phyloP scores from a whole-genome alignment of 30 jellyfish, hydroid and myxozoan genomes.

The Catostylus mosaicus region DNA sequence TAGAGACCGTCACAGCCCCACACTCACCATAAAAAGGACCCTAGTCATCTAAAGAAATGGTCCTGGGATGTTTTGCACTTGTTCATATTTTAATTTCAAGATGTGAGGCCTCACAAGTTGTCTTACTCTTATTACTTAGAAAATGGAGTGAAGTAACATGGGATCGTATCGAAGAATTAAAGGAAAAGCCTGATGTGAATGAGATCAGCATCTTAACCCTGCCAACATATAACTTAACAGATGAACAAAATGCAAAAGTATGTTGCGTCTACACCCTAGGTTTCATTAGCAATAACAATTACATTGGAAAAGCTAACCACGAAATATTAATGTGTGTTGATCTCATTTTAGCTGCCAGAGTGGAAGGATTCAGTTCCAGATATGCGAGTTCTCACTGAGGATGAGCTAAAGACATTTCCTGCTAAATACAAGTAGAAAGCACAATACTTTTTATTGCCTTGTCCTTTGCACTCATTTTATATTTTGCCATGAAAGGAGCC shows the following conservation, averaged over 20 bases:
- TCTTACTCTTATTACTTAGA: constrained; percentile 14
- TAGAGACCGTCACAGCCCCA: neutral
- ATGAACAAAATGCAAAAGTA: constrained; percentile 8
- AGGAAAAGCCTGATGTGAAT: constrained; percentile 37
- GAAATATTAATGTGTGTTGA: too few species aligned
- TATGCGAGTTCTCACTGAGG: constrained; percentile 49
- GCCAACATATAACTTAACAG: constrained; percentile 50
- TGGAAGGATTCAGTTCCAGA: constrained; percentile 10
- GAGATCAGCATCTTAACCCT: constrained; percentile 30
- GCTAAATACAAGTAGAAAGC: constrained; percentile 36
- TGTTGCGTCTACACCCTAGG: too few species aligned
- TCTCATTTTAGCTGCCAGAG: neutral
- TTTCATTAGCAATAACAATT: too few species aligned
- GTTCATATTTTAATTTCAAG: too few species aligned
- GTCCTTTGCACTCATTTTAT: too few species aligned
- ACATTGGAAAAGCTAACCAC: too few species aligned
- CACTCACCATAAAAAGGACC: too few species aligned
- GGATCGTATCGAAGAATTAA: constrained; percentile 48
- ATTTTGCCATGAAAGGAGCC: too few species aligned
- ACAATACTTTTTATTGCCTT: neutral
- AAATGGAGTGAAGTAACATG: constrained; percentile 76
- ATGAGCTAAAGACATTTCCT: constrained; percentile 69
- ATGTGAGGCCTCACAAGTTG: too few species aligned
- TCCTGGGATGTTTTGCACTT: too few species aligned
- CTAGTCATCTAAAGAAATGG: too few species aligned